phyloP scores from a whole-genome alignment of 2,797 vertebrate species.

The Chaenodraco wilsoni region DNA sequence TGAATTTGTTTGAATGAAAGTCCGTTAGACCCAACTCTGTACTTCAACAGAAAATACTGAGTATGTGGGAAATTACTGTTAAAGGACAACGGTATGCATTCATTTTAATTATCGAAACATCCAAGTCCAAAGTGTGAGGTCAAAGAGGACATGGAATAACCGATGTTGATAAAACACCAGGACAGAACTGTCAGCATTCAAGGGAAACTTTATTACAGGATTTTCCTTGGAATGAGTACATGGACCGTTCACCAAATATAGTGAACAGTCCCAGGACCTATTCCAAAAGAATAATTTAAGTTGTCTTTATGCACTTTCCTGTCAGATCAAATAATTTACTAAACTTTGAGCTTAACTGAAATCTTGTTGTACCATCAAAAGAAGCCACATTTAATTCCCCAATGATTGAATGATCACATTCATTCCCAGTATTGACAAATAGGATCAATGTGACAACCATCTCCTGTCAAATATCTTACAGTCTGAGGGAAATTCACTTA shows the following conservation, averaged over 20 bases:
- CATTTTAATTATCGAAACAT: too few species aligned
- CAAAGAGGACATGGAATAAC: too few species aligned
- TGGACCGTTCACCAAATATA: neutral
- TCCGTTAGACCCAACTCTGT: too few species aligned
- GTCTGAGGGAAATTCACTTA: conserved; percentile 23
- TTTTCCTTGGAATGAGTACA: too few species aligned
- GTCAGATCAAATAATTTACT: neutral
- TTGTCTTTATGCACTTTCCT: neutral
- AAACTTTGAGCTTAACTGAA: neutral
- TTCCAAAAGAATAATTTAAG: neutral
- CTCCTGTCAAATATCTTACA: conserved; percentile 6
- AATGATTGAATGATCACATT: neutral
- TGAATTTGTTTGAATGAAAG: too few species aligned
- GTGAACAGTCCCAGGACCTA: neutral
- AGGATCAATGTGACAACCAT: conserved; percentile 35
- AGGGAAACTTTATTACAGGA: too few species aligned
- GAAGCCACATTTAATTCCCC: neutral
- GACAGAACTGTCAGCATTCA: too few species aligned
- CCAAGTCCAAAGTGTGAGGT: too few species aligned
- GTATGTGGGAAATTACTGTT: too few species aligned
- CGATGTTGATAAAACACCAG: too few species aligned
- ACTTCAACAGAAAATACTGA: too few species aligned
- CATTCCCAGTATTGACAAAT: conserved; percentile 37
- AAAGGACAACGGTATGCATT: too few species aligned
- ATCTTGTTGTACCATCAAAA: neutral